Evolutionary conservation across 2,888 invertebrate genomes (phyloP).

Genomic region (Actias luna): DNA sequence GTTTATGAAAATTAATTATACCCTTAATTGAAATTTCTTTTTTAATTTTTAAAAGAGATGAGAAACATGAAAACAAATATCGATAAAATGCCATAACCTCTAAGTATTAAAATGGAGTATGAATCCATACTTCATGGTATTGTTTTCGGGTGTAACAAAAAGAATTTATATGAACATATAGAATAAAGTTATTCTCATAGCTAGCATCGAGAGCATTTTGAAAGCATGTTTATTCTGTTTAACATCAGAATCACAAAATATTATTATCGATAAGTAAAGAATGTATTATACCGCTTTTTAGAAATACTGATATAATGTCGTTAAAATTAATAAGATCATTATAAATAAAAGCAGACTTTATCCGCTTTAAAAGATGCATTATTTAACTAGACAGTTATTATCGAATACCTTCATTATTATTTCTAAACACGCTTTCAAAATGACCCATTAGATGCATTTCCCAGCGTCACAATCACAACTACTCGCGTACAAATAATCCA

Average conservation of each 20-base stretch:
- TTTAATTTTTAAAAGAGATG: neutral
- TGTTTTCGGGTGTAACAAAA: neutral
- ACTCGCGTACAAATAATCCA: slow-evolving; percentile 2
- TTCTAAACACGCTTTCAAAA: neutral
- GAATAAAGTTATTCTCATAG: neutral
- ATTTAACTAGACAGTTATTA: too few relatives aligned
- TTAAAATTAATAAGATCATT: too few relatives aligned
- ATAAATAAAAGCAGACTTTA: too few relatives aligned
- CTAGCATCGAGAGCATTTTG: neutral
- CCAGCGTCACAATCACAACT: neutral
- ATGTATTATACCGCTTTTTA: too few relatives aligned
- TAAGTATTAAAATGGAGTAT: neutral
- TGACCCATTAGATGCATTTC: neutral
- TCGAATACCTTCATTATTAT: neutral
- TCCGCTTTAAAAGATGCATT: too few relatives aligned
- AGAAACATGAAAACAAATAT: neutral
- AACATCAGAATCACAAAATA: neutral
- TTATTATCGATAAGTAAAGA: too few relatives aligned
- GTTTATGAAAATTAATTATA: too few relatives aligned
- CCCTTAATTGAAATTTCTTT: too few relatives aligned
- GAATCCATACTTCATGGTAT: neutral
- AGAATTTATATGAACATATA: neutral
- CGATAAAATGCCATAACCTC: neutral
- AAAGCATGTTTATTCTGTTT: neutral
- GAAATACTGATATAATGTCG: too few relatives aligned